A percentile compares a stretch with the other conserved stretches of the same genome.
Evolutionary conservation across 1,140 invertebrate species (phyloP).

Genomic region (Drosophila watanabei): DNA sequence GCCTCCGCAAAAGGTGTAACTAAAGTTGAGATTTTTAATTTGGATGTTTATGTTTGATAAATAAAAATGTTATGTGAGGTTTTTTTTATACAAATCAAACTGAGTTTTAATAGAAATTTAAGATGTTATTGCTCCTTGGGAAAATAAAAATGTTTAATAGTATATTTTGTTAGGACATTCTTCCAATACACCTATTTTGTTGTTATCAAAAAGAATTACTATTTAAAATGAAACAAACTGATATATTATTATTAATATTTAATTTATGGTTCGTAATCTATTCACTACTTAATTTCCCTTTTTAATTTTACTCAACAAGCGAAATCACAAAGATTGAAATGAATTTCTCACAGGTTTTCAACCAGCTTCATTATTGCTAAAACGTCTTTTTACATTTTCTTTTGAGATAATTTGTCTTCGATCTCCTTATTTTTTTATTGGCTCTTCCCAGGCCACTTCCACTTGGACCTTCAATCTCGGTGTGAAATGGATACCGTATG

Average conservation of each 20-base stretch:
- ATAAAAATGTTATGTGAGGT: neutral
- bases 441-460: slow-evolving; percentile 40
- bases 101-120: neutral
- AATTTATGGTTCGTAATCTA: neutral
- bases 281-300: neutral
- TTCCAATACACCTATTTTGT: neutral
- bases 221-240: neutral
- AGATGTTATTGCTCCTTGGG: no score
- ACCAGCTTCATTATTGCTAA: slow-evolving; percentile 20
- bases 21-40: slow-evolving; percentile 13
- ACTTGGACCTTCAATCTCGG: slow-evolving; percentile 49
- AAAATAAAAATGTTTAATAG: neutral
- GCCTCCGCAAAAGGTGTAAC: slow-evolving; percentile 32
- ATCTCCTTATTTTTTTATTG: slow-evolving; percentile 15
- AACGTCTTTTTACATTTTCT: slow-evolving; percentile 23
- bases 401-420: slow-evolving; percentile 21
- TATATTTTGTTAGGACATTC: neutral
- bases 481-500: slow-evolving; percentile 78
- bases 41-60: neutral
- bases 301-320: neutral
- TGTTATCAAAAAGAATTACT: neutral
- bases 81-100: neutral
- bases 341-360: slow-evolving; percentile 11
- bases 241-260: no score
- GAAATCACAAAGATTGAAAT: neutral